Base-by-base conservation (phyloP, 1,140 invertebrate genomes). In the Propsilocerus akamusi region DNA sequence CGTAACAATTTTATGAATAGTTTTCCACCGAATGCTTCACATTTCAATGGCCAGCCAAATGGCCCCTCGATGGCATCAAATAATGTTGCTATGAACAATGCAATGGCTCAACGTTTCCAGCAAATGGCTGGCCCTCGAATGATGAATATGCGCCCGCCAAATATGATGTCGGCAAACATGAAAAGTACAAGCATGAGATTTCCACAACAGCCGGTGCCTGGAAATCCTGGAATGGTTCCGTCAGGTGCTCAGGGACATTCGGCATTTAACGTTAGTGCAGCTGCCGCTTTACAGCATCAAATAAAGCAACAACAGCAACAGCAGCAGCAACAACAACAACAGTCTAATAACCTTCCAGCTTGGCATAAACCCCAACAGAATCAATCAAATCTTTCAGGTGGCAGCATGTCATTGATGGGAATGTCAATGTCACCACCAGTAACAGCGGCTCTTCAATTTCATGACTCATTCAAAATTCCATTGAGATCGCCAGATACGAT, bases 391-490 rank as follows among this genome's bases (percentile, higher is more conserved):
- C 34, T 46, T 30, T 8, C 24, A 37, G n/a, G 50, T 26, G 22
- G 22, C 22, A 41, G 14, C 22, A 8, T 20, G 4, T 20, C 5
- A 20, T 0, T 41, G 4, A 41, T 41, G 34, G 34, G 34, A n/a
- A 41, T 41, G 28, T 30, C 28, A 11, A 30, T 30, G 34, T 41
- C 34, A 56, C 57, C 23, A 56, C 64, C 17, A 66, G 61, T 51
- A 58, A 57, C 51, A 61, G 60, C 55, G 55, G n/a, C 63, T 54
- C 60, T 62, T 55, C 52, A 60, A 41, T n/a, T n/a, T 32, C 73
- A 72, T 49, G 73, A 75, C 61, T 71, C 73, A 51, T 80, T 78
- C 58, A 80, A 79, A 64, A 80, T 80, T 52, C 77, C 73, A 5
- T 56, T 79, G 51, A 74, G 75, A 61, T 61, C 61, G 48, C 59